phyloP scores from a whole-genome alignment of 2,888 invertebrate genomes.

The Limnephilus lunatus region DNA sequence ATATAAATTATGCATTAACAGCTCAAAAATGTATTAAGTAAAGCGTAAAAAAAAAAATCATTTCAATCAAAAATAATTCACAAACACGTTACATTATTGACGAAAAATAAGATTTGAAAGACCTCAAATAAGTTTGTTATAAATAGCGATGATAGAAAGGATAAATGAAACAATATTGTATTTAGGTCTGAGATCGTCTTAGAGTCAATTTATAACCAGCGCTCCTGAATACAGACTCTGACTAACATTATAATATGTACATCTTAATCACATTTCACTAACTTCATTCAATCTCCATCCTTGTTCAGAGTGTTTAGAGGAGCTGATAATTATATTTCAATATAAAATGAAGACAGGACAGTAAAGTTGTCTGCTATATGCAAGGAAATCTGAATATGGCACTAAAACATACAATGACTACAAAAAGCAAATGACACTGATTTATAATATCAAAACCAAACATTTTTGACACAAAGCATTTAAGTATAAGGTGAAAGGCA shows the following conservation, averaged over 20 bases:
- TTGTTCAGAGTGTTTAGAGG: not conserved
- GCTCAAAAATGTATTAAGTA: conserved; percentile 38
- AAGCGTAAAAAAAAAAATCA: conserved; percentile 11
- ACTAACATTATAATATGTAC: conserved; percentile 23
- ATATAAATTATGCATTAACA: conserved; percentile 38
- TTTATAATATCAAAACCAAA: conserved; percentile 13
- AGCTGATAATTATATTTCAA: not conserved
- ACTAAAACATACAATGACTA: conserved; percentile 44
- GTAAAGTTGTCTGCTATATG: not conserved
- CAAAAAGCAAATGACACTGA: conserved; percentile 45
- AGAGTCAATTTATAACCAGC: not conserved
- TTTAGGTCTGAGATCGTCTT: conserved; percentile 39
- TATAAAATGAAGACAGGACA: not conserved
- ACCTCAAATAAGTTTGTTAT: not conserved
- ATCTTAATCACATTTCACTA: conserved; percentile 16
- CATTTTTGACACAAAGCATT: conserved; percentile 27
- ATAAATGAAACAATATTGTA: conserved; percentile 6
- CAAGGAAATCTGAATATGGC: conserved; percentile 40
- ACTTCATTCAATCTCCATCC: conserved; percentile 1
- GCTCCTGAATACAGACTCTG: not conserved
- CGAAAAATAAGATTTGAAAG: not conserved
- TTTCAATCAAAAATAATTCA: conserved; percentile 11
- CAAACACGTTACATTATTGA: not conserved
- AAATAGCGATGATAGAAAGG: not conserved
- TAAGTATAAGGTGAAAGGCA: not conserved